Percentiles rank a stretch among this genome's conserved stretches.
These are phyloP conservation scores for Myiotriccus ornatus DNA, from an alignment of 2,797 vertebrate species.

Conservation along the genomic window DNA sequence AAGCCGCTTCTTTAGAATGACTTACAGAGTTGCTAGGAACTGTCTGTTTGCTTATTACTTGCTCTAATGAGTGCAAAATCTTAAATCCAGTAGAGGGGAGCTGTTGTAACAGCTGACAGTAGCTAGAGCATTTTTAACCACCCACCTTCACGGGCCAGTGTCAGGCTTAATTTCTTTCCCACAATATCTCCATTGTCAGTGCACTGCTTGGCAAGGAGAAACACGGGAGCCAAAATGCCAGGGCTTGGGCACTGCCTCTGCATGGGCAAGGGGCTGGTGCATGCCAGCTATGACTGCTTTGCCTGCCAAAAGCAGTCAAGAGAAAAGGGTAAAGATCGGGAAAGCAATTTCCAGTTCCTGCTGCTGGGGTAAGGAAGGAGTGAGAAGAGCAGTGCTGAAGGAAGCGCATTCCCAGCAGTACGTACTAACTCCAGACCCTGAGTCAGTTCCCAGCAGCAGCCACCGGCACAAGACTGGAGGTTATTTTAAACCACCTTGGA, in stretches of 20 bases:
- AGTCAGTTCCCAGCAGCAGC: not conserved
- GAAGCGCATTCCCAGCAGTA: not conserved
- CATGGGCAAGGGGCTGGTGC: not conserved
- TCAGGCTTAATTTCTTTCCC: not conserved
- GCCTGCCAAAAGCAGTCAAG: not conserved
- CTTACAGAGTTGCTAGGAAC: not conserved
- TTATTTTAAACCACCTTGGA: not conserved
- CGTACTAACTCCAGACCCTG: not conserved
- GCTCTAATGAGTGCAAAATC: not conserved
- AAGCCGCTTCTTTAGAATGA: not conserved
- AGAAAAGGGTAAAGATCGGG: not conserved
- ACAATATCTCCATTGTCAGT: not conserved
- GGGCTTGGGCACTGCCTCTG: not conserved
- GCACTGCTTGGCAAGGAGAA: not conserved
- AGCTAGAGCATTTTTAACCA: not conserved
- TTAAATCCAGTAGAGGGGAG: not conserved
- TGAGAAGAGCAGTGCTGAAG: not conserved
- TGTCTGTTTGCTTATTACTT: not conserved
- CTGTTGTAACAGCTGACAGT: not conserved
- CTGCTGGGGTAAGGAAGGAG: not conserved
- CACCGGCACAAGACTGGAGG: not conserved
- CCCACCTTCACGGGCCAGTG: not conserved
- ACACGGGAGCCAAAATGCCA: fast-evolving
- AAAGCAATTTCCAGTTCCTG: not conserved
- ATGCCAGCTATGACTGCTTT: not conserved